These are phyloP conservation scores for Carassius gibelio DNA, from an alignment of 2,113 vertebrate species.

Conservation along the genomic window DNA sequence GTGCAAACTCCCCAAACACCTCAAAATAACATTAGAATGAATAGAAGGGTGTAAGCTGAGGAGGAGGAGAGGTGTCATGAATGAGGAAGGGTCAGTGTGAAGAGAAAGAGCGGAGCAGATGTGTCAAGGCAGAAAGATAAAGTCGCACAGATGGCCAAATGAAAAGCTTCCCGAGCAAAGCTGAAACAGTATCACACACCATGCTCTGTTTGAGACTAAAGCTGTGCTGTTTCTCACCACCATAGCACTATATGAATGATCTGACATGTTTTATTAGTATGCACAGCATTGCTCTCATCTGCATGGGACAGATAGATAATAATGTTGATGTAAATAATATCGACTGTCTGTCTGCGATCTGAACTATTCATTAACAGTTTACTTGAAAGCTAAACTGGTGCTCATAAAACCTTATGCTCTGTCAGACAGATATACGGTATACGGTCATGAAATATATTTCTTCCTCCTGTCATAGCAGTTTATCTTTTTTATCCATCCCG, in stretches of 20 bases:
- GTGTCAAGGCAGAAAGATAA: slow-evolving; percentile 11
- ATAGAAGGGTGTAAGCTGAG: background rate
- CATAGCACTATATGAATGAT: background rate
- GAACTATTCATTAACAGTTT: background rate
- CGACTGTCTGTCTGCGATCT: background rate
- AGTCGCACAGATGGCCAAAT: slow-evolving; percentile 4
- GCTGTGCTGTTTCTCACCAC: background rate
- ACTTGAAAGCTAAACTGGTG: background rate
- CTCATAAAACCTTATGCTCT: background rate
- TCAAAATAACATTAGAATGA: background rate
- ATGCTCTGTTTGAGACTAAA: background rate
- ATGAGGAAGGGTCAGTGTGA: background rate
- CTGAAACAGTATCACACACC: background rate
- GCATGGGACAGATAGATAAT: too few relatives aligned
- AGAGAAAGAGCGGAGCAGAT: background rate
- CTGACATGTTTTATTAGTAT: background rate
- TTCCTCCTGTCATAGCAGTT: background rate
- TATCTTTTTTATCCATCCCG: background rate
- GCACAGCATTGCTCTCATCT: background rate
- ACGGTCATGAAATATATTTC: background rate
- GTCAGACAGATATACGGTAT: background rate
- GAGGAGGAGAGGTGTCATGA: background rate
- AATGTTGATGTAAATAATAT: background rate
- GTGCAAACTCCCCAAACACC: too few relatives aligned
- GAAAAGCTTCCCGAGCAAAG: background rate